phyloP scores from a whole-genome alignment of 2,113 vertebrate genomes.

The Neofelis nebulosa region DNA sequence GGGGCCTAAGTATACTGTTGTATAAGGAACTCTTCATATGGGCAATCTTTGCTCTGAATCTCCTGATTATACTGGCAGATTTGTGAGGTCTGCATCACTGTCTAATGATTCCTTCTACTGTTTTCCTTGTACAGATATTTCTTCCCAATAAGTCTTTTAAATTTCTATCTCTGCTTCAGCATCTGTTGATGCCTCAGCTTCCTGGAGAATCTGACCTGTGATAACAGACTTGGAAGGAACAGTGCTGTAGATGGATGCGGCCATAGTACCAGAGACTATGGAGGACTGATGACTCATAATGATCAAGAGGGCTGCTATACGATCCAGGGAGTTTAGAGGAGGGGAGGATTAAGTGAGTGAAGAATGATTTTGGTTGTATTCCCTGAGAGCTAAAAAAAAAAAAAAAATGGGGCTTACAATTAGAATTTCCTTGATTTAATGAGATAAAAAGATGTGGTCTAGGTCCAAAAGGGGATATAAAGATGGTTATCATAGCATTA shows the following conservation, averaged over 20 bases:
- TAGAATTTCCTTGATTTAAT: neutral
- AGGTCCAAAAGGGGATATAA: neutral
- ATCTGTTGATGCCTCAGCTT: neutral
- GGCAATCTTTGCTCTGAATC: neutral
- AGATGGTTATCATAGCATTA: neutral
- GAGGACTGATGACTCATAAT: neutral
- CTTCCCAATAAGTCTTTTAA: neutral
- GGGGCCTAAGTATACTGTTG: neutral
- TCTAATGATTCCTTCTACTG: neutral
- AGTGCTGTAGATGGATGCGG: neutral
- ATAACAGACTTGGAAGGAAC: neutral
- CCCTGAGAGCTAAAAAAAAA: neutral
- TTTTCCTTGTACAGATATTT: neutral
- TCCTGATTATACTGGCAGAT: neutral
- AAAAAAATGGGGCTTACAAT: neutral
- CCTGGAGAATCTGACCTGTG: neutral
- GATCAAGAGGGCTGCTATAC: neutral
- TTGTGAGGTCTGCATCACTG: neutral
- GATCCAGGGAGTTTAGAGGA: neutral
- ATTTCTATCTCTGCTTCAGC: neutral
- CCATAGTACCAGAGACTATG: neutral
- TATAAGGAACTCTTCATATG: neutral
- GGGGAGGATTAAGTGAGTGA: neutral
- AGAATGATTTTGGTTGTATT: neutral
- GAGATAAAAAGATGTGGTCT: neutral